Percentiles rank a stretch among this genome's conserved stretches.
phyloP scores from a whole-genome alignment of 2,797 vertebrate genomes.

The Eulemur mongoz region DNA sequence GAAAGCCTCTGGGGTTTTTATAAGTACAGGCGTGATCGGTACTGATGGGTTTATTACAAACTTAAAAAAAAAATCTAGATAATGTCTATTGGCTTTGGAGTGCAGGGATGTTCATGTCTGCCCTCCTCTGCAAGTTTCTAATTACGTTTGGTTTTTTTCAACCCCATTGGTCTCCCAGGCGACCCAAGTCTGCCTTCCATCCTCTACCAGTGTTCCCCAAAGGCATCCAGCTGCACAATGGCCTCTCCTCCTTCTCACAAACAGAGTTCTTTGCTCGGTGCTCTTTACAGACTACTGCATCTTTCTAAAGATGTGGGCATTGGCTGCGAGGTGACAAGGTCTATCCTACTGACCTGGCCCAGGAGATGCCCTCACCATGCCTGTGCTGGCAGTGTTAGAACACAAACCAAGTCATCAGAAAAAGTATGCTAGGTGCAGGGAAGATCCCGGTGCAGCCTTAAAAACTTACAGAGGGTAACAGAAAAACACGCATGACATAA shows the following conservation, averaged over 20 bases:
- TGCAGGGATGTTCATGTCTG: not conserved
- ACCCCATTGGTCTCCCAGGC: not conserved
- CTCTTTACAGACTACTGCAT: not conserved
- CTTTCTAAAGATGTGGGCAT: not conserved
- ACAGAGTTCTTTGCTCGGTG: not conserved
- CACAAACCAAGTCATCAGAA: not conserved
- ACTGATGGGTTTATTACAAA: not conserved
- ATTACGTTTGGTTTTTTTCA: slow-evolving; percentile 12
- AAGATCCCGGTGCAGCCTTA: not conserved
- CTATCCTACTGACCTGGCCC: not conserved
- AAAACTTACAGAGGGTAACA: not conserved
- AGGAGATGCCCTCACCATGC: not conserved
- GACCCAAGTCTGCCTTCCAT: not conserved
- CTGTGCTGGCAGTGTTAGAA: not conserved
- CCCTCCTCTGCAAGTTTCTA: not conserved
- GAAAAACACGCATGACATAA: not conserved
- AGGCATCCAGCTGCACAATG: not conserved
- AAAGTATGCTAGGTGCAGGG: not conserved
- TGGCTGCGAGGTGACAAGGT: not conserved
- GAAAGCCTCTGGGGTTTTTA: not conserved
- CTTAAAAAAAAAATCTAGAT: not conserved
- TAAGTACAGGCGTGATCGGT: not conserved
- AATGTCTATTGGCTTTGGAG: not conserved
- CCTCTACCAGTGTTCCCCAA: not conserved
- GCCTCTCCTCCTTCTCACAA: not conserved